phyloP scores from a whole-genome alignment of 1,140 invertebrate species.

The Laupala kohalensis region DNA sequence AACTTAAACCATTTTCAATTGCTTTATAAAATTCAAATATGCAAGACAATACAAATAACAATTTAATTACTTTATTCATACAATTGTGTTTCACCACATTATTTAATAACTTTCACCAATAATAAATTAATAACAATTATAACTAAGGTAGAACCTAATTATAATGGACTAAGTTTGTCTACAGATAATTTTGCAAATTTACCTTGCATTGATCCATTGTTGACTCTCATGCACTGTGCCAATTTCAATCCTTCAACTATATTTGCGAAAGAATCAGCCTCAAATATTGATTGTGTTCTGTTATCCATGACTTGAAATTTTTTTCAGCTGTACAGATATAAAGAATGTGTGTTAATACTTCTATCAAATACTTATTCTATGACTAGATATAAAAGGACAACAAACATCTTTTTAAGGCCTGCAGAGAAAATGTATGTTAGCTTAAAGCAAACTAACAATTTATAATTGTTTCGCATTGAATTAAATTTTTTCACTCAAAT shows the following conservation, averaged over 20 bases:
- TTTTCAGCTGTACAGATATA: background rate
- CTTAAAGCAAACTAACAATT: too few relatives aligned
- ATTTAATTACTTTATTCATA: background rate
- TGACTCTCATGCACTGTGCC: slow-evolving; percentile 40
- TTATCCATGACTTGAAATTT: slow-evolving; percentile 23
- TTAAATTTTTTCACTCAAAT: background rate
- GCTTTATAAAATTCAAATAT: too few relatives aligned
- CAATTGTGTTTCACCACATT: background rate
- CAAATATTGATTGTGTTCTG: slow-evolving; percentile 36
- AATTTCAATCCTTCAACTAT: slow-evolving; percentile 41
- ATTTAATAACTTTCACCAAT: background rate
- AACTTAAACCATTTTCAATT: too few relatives aligned
- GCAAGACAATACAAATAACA: background rate
- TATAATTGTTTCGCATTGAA: too few relatives aligned
- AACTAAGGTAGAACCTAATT: background rate
- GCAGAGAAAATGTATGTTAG: too few relatives aligned
- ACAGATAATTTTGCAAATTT: background rate
- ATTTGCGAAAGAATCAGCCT: slow-evolving; percentile 36
- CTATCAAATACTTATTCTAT: background rate
- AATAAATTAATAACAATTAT: background rate
- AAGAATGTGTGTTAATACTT: background rate
- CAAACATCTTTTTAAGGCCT: background rate
- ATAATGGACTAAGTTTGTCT: background rate
- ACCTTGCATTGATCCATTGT: background rate
- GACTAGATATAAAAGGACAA: background rate